Conservation (phyloP, 2,113 vertebrate species). For the Corapipo altera region DNA sequence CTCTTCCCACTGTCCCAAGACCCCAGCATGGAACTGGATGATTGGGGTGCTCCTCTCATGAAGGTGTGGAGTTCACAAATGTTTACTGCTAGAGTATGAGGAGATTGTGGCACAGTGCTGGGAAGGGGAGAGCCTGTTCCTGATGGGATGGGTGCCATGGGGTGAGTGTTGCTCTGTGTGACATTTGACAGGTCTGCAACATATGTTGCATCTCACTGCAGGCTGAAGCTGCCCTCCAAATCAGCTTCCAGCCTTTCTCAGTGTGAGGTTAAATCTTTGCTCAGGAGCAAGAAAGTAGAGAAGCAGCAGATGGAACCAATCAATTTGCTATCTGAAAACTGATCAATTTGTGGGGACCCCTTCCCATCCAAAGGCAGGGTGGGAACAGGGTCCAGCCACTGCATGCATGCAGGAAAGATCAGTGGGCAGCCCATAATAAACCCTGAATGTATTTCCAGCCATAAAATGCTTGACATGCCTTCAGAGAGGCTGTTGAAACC, state of each 20-base stretch:
- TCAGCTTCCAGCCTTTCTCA: background rate
- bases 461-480: conserved; percentile 63
- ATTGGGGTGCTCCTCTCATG: background rate
- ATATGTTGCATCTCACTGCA: background rate
- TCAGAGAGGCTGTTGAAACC: conserved; percentile 64
- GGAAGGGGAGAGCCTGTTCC: background rate
- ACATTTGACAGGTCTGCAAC: conserved; percentile 52
- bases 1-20: background rate
- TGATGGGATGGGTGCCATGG: rapidly evolving
- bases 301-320: conserved; percentile 61
- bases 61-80: rapidly evolving
- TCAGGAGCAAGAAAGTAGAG: conserved; percentile 29
- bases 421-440: conserved; percentile 53
- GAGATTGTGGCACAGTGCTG: background rate
- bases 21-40: rapidly evolving
- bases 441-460: conserved; percentile 56
- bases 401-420: conserved; percentile 11
- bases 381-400: background rate
- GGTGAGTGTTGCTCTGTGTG: background rate
- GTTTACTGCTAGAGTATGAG: background rate
- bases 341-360: conserved; percentile 25
- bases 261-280: background rate
- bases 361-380: background rate
- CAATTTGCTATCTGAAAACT: background rate
- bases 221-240: background rate